Evolutionary conservation across 2,888 invertebrate species (phyloP).

Genomic region (Sepioteuthis lessoniana): DNA sequence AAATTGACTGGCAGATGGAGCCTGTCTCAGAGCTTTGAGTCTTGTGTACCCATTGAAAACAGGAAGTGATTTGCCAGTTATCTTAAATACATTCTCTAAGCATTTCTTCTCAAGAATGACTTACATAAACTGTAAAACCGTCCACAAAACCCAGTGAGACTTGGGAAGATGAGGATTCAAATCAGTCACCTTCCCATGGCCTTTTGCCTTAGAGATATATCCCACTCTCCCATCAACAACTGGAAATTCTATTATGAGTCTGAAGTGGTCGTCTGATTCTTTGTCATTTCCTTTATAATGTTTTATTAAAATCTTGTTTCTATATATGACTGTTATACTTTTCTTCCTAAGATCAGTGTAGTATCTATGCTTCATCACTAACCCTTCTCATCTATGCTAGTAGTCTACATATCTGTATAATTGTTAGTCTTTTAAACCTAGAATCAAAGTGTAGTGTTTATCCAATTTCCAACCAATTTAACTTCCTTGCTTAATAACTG

Average conservation of each 20-base stretch:
- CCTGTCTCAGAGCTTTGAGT: not conserved
- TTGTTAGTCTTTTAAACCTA: no score
- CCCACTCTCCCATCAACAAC: not conserved
- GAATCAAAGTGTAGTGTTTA: no score
- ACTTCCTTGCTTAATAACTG: no score
- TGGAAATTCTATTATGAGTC: not conserved
- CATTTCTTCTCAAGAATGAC: not conserved
- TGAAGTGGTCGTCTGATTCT: not conserved
- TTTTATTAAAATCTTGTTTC: no score
- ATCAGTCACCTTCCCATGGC: not conserved
- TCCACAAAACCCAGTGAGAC: not conserved
- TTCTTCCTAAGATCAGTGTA: no score
- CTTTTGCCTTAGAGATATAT: not conserved
- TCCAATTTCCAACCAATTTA: no score
- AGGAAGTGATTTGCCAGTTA: not conserved
- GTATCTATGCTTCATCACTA: no score
- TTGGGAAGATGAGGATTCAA: not conserved
- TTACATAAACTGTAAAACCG: not conserved
- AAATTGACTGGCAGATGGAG: conserved; percentile 6
- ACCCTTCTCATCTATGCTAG: no score
- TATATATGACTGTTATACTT: no score
- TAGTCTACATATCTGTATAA: no score
- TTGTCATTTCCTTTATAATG: not conserved
- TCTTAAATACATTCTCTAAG: not conserved
- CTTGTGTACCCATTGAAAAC: not conserved